Percentiles rank a stretch among this genome's conserved stretches.
phyloP scores from a whole-genome alignment of 2,113 vertebrate species.

The Paralichthys olivaceus region DNA sequence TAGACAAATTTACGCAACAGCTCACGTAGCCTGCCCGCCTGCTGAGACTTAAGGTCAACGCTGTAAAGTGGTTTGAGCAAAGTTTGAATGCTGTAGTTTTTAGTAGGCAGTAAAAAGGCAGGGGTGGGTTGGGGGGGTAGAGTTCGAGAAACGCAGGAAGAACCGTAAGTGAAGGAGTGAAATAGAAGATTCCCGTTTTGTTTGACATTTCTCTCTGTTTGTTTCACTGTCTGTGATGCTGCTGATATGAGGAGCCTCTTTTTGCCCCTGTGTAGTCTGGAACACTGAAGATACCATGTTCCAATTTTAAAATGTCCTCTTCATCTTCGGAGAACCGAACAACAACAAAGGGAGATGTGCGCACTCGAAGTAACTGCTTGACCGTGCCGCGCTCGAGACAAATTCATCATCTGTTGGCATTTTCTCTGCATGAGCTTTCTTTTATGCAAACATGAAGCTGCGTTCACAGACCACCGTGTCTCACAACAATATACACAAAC shows the following conservation, averaged over 20 bases:
- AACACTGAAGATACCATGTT: constrained; percentile 19
- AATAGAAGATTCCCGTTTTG: constrained; percentile 57
- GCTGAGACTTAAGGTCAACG: constrained; percentile 64
- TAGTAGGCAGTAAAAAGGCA: constrained; percentile 51
- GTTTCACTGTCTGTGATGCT: constrained; percentile 24
- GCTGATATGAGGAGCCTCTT: constrained; percentile 2
- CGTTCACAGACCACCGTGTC: constrained; percentile 31
- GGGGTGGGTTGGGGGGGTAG: constrained; percentile 43
- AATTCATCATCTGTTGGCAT: constrained; percentile 62
- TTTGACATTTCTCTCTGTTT: constrained; percentile 47
- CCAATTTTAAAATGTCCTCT: constrained; percentile 13
- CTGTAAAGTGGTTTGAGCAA: constrained; percentile 65
- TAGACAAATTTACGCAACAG: constrained; percentile 67
- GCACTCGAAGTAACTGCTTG: constrained; percentile 42
- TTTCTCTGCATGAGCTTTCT: constrained; percentile 58
- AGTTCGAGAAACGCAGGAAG: constrained; percentile 49
- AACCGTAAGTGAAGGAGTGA: constrained; percentile 20
- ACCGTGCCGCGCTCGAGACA: constrained; percentile 50
- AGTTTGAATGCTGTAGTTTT: constrained; percentile 64
- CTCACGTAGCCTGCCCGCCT: constrained; percentile 46
- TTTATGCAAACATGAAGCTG: constrained; percentile 64
- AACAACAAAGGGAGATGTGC: constrained; percentile 19
- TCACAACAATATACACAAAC: constrained; percentile 31
- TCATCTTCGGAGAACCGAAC: constrained; percentile 16
- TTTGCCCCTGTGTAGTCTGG: not conserved